Evolutionary conservation across 2,888 invertebrate genomes (phyloP).

Genomic region (Argyra leucocephala): DNA sequence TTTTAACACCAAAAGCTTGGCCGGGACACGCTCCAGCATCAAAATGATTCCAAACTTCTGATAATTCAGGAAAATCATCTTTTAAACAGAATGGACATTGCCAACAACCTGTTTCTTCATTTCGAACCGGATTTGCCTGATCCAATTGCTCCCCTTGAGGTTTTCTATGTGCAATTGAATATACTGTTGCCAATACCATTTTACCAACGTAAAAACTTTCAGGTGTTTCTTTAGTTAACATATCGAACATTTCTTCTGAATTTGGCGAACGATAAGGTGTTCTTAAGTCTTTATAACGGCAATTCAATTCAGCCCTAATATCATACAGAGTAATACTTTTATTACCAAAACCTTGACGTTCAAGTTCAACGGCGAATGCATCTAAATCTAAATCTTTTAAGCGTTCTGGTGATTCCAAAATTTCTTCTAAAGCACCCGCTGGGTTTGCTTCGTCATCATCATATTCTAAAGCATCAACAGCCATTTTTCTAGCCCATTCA

Average conservation of each 20-base stretch:
- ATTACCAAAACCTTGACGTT: conserved; percentile 80
- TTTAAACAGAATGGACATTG: conserved; percentile 95
- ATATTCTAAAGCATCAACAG: conserved; percentile 96
- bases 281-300: conserved; percentile 84
- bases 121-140: conserved; percentile 88
- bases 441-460: conserved; percentile 96
- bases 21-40: conserved; percentile 94
- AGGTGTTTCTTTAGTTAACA: conserved; percentile 91
- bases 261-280: conserved; percentile 67
- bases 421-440: conserved; percentile 94
- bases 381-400: conserved; percentile 93
- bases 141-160: conserved; percentile 90
- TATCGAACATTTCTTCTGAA: conserved; percentile 83
- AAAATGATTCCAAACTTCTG: conserved; percentile 98
- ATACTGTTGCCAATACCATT: conserved; percentile 71
- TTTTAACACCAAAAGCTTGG: conserved; percentile 82
- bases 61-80: conserved; percentile 89
- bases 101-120: conserved; percentile 91
- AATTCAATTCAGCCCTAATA: conserved; percentile 89
- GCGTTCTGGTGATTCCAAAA: conserved; percentile 87
- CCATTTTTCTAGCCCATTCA: conserved; percentile 99
- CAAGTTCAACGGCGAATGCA: conserved; percentile 95
- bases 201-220: conserved; percentile 85
- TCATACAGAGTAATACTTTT: conserved; percentile 94
- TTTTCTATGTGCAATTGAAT: conserved; percentile 74